phyloP scores from a whole-genome alignment of 2,888 invertebrate genomes.

The Drosophila pegasa region DNA sequence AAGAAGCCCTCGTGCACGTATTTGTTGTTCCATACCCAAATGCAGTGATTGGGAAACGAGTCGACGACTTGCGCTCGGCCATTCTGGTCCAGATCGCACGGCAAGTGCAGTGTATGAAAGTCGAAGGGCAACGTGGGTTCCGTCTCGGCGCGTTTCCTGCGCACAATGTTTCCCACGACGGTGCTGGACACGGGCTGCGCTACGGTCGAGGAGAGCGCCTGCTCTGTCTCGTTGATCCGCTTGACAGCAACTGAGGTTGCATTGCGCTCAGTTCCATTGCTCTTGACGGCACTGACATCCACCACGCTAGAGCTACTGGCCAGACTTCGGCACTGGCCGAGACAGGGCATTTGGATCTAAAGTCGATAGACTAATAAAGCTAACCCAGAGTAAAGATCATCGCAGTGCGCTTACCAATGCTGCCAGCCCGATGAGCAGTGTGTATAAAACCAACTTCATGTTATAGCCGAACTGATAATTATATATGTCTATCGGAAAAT shows the following conservation, averaged over 20 bases:
- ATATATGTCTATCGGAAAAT: neutral
- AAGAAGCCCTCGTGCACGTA: conserved; percentile 29
- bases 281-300: neutral
- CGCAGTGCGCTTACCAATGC: conserved; percentile 25
- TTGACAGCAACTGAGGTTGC: neutral
- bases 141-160: conserved; percentile 26
- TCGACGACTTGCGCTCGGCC: neutral
- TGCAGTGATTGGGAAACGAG: conserved; percentile 42
- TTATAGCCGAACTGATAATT: conserved; percentile 3
- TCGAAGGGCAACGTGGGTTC: conserved; percentile 35
- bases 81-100: conserved; percentile 45
- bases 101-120: conserved; percentile 36
- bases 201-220: neutral
- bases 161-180: conserved; percentile 28
- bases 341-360: conserved; percentile 10
- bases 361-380: neutral
- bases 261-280: neutral
- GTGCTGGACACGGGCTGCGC: neutral
- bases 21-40: conserved; percentile 38
- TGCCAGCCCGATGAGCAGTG: neutral
- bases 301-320: neutral
- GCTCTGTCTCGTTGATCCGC: conserved; percentile 1
- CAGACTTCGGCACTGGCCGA: conserved; percentile 9
- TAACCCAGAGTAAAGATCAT: neutral
- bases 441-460: conserved; percentile 4